These are phyloP conservation scores for Centruroides sculpturatus DNA, from an alignment of 1,140 invertebrate genomes.

Conservation along the genomic window DNA sequence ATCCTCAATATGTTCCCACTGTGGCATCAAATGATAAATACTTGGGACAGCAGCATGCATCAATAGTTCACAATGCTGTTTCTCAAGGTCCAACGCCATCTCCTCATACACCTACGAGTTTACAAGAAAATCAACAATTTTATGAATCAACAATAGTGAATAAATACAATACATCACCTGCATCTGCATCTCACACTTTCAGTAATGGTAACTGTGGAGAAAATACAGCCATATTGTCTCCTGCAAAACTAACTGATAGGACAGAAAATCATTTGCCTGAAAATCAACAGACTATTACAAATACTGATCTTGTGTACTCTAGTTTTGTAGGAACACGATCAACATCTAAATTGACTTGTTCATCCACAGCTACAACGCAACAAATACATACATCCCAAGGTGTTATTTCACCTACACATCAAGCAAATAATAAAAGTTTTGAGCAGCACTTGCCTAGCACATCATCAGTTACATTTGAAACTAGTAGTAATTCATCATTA, in stretches of 20 bases:
- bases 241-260: conserved; percentile 6
- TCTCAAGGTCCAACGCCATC: too few species aligned
- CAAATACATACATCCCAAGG: conserved; percentile 5
- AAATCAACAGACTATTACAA: not conserved
- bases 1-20: not conserved
- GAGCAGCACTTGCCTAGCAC: not conserved
- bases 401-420: not conserved
- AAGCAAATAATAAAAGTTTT: not conserved
- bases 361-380: conserved; percentile 2
- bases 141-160: not conserved
- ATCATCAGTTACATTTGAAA: not conserved
- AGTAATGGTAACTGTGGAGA: conserved; percentile 14
- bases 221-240: not conserved
- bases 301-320: conserved; percentile 4
- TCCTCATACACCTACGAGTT: not conserved
- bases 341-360: conserved; percentile 4
- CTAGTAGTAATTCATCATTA: too few species aligned
- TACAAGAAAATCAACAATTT: conserved; percentile 34
- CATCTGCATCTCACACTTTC: conserved; percentile 7
- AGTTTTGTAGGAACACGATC: not conserved
- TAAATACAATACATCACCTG: conserved; percentile 1
- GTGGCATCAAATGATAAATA: not conserved
- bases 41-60: too few species aligned
- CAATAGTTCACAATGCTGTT: too few species aligned
- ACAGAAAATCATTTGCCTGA: conserved; percentile 9